Conservation (phyloP, 2,797 vertebrate genomes). For the Avahi laniger region DNA sequence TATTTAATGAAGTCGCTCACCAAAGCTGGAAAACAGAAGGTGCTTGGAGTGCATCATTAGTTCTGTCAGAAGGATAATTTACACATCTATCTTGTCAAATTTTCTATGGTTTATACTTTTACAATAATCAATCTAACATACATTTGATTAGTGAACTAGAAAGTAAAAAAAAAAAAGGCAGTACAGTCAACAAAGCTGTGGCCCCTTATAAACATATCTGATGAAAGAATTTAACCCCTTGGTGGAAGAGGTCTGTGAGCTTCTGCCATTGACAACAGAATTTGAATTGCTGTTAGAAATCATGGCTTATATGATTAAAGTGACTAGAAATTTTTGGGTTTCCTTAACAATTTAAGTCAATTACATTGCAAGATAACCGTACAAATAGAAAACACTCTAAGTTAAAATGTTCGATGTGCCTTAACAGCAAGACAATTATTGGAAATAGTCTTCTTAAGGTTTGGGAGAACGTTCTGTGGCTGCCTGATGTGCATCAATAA, state of each 20-base stretch:
- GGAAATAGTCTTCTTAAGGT: neutral
- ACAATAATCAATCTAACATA: constrained; percentile 97
- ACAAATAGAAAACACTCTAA: constrained; percentile 13
- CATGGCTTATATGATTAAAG: constrained; percentile 38
- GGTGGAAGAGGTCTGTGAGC: constrained; percentile 40
- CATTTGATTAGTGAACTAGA: constrained; percentile 90
- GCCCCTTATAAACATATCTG: constrained; percentile 79
- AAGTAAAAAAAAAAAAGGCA: constrained; percentile 79
- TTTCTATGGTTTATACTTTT: constrained; percentile 94
- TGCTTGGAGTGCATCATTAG: constrained; percentile 99
- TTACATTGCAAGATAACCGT: neutral
- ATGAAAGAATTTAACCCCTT: constrained; percentile 83
- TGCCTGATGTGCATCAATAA: neutral
- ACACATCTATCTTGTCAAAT: constrained; percentile 99
- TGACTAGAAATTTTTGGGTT: constrained; percentile 28
- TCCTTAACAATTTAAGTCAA: constrained; percentile 38
- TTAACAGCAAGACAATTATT: neutral
- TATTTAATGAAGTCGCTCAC: constrained; percentile 92
- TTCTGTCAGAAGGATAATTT: constrained; percentile 99
- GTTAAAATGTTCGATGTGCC: neutral
- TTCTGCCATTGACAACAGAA: constrained; percentile 29
- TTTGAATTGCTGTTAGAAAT: constrained; percentile 19
- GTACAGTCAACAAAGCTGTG: constrained; percentile 75
- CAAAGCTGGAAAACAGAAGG: constrained; percentile 97
- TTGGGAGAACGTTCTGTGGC: neutral